Conservation (phyloP, 2,888 invertebrate genomes). For the Congeria kusceri region DNA sequence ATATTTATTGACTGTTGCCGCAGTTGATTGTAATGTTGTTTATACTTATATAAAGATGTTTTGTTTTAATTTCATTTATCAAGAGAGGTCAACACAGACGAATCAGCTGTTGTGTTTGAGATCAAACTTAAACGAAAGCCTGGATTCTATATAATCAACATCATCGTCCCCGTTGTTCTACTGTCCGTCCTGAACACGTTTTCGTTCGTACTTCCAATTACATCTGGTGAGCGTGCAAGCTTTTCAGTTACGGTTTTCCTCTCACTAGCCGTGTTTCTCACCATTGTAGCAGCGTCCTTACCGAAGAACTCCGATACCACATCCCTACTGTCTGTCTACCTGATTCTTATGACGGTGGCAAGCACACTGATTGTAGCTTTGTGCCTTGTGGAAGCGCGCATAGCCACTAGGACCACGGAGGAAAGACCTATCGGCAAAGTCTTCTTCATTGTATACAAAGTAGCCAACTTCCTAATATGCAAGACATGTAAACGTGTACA, state of each 20-base stretch:
- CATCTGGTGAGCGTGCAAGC: constrained; percentile 24
- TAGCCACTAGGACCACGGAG: constrained; percentile 1
- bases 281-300: constrained; percentile 15
- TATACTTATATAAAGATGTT: no score
- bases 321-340: constrained; percentile 14
- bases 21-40: no score
- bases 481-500: no score
- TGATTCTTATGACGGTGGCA: constrained; percentile 7
- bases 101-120: constrained; percentile 13
- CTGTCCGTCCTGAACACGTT: constrained; percentile 24
- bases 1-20: no score
- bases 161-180: constrained; percentile 17
- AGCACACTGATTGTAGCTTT: constrained; percentile 25
- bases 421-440: background rate
- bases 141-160: constrained; percentile 20
- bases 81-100: constrained; percentile 3
- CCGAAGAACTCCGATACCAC: constrained; percentile 22
- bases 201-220: constrained; percentile 20
- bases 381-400: constrained; percentile 8
- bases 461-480: no score
- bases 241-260: constrained; percentile 27
- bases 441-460: background rate
- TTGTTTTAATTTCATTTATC: no score
- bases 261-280: constrained; percentile 26
- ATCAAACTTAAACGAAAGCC: constrained; percentile 24